Conservation (phyloP, 2,888 invertebrate genomes). For the Pogonocherus hispidulus region DNA sequence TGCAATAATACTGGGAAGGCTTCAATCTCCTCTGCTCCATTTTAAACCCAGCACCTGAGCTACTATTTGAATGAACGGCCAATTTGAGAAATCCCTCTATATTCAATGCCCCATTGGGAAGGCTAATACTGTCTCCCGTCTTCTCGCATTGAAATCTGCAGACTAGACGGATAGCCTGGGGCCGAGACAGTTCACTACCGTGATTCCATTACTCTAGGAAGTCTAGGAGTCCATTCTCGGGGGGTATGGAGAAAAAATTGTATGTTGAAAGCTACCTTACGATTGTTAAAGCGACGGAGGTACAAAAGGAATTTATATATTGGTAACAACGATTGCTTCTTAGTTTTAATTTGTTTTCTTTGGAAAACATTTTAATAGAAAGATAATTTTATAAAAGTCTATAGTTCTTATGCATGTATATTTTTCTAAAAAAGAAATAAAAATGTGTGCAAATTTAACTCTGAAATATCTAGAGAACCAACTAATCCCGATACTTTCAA, state of each 20-base stretch:
- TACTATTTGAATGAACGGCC: conserved; percentile 30
- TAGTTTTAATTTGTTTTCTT: too few relatives aligned
- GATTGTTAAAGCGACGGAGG: not conserved
- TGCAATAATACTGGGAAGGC: too few relatives aligned
- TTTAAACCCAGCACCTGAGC: conserved; percentile 14
- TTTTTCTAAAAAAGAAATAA: too few relatives aligned
- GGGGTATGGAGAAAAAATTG: conserved; percentile 5
- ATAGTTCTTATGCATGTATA: too few relatives aligned
- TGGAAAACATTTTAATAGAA: too few relatives aligned
- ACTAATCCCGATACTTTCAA: too few relatives aligned
- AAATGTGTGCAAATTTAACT: too few relatives aligned
- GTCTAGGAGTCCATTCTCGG: conserved; percentile 18
- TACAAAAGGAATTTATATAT: too few relatives aligned
- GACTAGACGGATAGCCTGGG: conserved; percentile 35
- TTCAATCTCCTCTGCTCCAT: not conserved
- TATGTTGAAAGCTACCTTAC: not conserved
- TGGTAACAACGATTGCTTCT: too few relatives aligned
- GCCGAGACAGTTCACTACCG: conserved; percentile 21
- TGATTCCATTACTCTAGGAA: conserved; percentile 10
- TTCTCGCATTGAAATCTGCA: conserved; percentile 33
- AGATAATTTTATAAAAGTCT: too few relatives aligned
- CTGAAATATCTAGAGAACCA: too few relatives aligned
- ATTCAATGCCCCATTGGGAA: conserved; percentile 39
- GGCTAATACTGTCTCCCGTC: conserved; percentile 13
- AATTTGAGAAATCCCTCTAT: conserved; percentile 45